Evolutionary conservation across 2,888 invertebrate species (phyloP).

Genomic region (Andrena chrysosceles): DNA sequence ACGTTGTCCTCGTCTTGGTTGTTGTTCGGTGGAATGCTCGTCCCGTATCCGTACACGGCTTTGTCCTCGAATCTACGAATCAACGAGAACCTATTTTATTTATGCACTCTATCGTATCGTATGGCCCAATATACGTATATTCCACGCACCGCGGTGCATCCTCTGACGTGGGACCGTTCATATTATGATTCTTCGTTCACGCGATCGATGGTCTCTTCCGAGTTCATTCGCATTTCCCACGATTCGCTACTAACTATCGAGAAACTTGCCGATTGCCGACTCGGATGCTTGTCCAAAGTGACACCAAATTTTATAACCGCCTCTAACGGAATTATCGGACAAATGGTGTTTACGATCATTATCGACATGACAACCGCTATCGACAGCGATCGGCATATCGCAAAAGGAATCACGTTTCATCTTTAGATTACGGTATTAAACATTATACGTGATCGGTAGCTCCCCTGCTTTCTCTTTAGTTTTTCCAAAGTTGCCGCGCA

Average conservation of each 20-base stretch:
- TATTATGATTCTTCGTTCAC: background rate
- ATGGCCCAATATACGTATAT: background rate
- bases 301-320: background rate
- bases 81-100: constrained; percentile 7
- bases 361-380: background rate
- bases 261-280: background rate
- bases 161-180: background rate
- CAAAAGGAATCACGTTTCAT: background rate
- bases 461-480: background rate
- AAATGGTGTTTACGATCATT: background rate
- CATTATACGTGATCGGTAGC: background rate
- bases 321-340: background rate
- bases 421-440: background rate
- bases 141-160: background rate
- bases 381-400: background rate
- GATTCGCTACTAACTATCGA: background rate
- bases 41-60: constrained; percentile 82
- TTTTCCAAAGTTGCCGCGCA: too few relatives aligned
- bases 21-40: constrained; percentile 81
- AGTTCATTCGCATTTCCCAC: too few relatives aligned
- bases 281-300: background rate
- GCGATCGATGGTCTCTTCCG: background rate
- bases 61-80: constrained; percentile 80
- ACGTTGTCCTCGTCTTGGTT: constrained; percentile 78
- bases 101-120: too few relatives aligned